These are phyloP conservation scores for Bungarus multicinctus DNA, from an alignment of 2,113 vertebrate species.

Conservation along the genomic window DNA sequence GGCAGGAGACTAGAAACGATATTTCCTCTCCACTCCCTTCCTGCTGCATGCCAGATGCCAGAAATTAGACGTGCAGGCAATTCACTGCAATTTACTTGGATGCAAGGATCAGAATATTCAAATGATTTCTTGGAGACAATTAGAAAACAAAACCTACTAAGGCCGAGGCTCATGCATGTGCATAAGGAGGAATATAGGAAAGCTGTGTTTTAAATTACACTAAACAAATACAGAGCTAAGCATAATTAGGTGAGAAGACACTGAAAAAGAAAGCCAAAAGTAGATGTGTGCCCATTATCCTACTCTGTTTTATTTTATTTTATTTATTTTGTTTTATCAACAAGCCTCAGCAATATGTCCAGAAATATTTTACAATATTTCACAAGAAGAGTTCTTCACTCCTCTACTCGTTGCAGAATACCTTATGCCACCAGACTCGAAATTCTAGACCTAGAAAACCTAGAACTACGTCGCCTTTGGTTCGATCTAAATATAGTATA, in stretches of 20 bases:
- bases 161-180: neutral
- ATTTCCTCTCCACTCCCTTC: neutral
- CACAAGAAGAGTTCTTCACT: too few relatives aligned
- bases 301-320: neutral
- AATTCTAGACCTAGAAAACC: too few relatives aligned
- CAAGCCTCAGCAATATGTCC: accelerated
- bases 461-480: too few relatives aligned
- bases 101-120: neutral
- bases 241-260: too few relatives aligned
- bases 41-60: neutral
- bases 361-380: too few relatives aligned
- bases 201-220: neutral
- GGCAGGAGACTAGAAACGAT: neutral
- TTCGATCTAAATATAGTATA: too few relatives aligned
- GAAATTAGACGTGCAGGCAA: neutral
- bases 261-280: neutral
- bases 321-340: neutral
- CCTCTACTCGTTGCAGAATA: too few relatives aligned
- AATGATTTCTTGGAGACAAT: neutral
- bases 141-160: neutral
- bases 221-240: too few relatives aligned
- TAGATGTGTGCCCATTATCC: neutral
- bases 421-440: too few relatives aligned
- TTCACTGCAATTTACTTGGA: neutral
- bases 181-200: neutral